Percentiles rank a stretch among this genome's conserved stretches.
phyloP scores from a whole-genome alignment of 2,888 invertebrate species.

The Urechis unicinctus region DNA sequence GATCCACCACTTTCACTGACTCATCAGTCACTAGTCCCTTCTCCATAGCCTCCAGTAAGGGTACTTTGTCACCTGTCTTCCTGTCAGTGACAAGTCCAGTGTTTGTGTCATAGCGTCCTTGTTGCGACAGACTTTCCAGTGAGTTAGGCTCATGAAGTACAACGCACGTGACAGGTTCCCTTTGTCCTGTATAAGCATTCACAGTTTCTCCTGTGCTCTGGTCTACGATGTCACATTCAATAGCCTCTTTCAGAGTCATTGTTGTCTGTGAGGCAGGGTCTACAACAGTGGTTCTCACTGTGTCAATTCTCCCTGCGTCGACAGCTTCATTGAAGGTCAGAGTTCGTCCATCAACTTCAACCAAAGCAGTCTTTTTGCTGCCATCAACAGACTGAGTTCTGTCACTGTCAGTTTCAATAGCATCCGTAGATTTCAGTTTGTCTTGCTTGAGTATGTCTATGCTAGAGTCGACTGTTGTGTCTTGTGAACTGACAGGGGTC shows the following conservation, averaged over 20 bases:
- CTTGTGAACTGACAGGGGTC: constrained; percentile 66
- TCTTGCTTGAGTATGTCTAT: no score
- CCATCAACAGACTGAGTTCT: constrained; percentile 60
- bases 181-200: constrained; percentile 57
- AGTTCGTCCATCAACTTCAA: constrained; percentile 74
- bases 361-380: constrained; percentile 71
- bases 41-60: no score
- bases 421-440: constrained; percentile 35
- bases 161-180: constrained; percentile 4
- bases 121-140: constrained; percentile 59
- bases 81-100: constrained; percentile 58
- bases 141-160: no score
- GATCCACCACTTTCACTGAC: constrained; percentile 18
- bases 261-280: constrained; percentile 62
- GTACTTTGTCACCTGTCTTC: no score
- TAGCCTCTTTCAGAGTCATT: constrained; percentile 81
- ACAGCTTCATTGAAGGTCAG: constrained; percentile 78
- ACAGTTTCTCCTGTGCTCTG: constrained; percentile 71
- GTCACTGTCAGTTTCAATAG: constrained; percentile 34
- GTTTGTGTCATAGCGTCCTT: constrained; percentile 52
- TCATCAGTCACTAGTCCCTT: neutral
- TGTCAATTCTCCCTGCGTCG: constrained; percentile 19
- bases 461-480: no score
- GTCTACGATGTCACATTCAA: constrained; percentile 80
- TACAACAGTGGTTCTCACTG: constrained; percentile 48